Percentiles rank a stretch among this genome's conserved stretches.
Evolutionary conservation across 1,140 invertebrate genomes (phyloP).

Genomic region (Listronotus bonariensis): DNA sequence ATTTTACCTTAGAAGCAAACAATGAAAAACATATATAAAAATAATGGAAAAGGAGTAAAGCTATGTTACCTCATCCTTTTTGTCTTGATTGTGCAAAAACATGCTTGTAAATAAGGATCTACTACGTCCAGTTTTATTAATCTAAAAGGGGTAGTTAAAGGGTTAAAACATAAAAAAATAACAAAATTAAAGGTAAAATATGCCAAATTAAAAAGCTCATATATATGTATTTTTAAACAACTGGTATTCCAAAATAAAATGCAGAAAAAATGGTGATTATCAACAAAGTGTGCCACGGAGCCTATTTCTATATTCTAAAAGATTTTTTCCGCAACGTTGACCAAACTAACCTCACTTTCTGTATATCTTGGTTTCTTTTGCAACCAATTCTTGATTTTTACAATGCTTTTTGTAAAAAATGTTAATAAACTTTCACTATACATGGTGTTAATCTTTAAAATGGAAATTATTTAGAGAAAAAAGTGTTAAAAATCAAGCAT

Average conservation of each 20-base stretch:
- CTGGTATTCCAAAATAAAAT: background rate
- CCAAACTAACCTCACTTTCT: too few relatives aligned
- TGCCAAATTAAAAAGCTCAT: background rate
- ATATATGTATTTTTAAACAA: background rate
- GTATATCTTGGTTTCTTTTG: too few relatives aligned
- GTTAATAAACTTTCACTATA: too few relatives aligned
- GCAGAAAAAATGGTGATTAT: background rate
- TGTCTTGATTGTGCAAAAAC: constrained; percentile 10
- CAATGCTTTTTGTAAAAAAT: too few relatives aligned
- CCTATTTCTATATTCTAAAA: too few relatives aligned
- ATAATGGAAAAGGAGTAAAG: background rate
- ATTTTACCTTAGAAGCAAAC: too few relatives aligned
- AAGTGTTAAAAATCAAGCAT: too few relatives aligned
- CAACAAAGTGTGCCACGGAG: too few relatives aligned
- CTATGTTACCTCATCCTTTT: constrained; percentile 12
- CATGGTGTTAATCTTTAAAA: too few relatives aligned
- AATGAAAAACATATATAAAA: background rate
- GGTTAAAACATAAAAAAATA: constrained; percentile 8
- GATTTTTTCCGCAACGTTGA: too few relatives aligned
- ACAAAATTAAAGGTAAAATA: background rate
- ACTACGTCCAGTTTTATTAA: constrained; percentile 17
- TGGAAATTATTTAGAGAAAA: too few relatives aligned
- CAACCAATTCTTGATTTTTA: too few relatives aligned
- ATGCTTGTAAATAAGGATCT: constrained; percentile 25
- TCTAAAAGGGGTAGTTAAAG: constrained; percentile 12